phyloP scores from a whole-genome alignment of 1,140 invertebrate species.

The Himalopsyche phryganea region DNA sequence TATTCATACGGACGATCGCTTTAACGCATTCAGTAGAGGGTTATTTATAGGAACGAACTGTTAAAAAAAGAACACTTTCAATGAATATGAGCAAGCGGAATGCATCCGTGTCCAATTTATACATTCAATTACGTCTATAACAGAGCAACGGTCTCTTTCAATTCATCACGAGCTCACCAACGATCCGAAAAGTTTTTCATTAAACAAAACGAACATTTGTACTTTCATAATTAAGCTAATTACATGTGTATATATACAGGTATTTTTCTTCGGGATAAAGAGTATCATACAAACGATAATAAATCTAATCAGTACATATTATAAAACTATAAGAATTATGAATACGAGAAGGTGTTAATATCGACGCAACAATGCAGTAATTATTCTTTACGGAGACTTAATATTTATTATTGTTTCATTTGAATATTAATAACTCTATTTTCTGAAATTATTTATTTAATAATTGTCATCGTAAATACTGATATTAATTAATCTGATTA shows the following conservation, averaged over 20 bases:
- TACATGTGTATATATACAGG: constrained; percentile 19
- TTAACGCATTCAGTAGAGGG: too few relatives aligned
- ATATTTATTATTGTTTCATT: constrained; percentile 1
- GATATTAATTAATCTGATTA: background rate
- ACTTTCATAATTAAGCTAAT: constrained; percentile 31
- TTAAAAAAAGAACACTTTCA: too few relatives aligned
- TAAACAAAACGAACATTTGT: constrained; percentile 35
- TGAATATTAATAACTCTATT: background rate
- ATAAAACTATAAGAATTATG: background rate
- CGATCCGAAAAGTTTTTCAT: constrained; percentile 15
- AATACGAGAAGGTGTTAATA: too few relatives aligned
- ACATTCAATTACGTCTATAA: constrained; percentile 16
- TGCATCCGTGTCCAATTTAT: too few relatives aligned
- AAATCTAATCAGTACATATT: constrained; percentile 32
- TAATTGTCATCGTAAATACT: too few relatives aligned
- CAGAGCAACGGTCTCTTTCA: constrained; percentile 19
- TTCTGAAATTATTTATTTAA: background rate
- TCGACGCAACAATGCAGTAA: too few relatives aligned
- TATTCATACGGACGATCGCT: too few relatives aligned
- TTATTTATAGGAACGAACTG: too few relatives aligned
- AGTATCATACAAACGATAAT: constrained; percentile 27
- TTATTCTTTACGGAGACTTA: background rate
- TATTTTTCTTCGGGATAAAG: background rate
- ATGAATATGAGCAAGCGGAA: too few relatives aligned
- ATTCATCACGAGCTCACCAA: constrained; percentile 20